These are phyloP conservation scores for Pseudorasbora parva DNA, from an alignment of 2,113 vertebrate genomes.

Conservation along the genomic window DNA sequence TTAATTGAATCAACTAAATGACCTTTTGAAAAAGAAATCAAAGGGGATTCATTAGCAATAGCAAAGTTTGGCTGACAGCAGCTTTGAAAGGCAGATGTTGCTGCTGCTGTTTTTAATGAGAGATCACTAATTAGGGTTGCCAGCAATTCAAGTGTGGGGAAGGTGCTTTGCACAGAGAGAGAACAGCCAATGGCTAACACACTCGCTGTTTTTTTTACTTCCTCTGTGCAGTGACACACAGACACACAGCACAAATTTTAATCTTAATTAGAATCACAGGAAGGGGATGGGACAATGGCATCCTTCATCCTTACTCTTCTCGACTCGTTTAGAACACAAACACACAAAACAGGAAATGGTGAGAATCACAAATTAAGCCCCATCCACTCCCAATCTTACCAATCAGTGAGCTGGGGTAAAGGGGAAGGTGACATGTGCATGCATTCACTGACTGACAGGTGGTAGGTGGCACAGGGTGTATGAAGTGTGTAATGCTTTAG, in stretches of 20 bases:
- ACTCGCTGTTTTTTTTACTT: slow-evolving; percentile 77
- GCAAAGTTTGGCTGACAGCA: slow-evolving; percentile 83
- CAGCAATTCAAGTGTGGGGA: slow-evolving; percentile 71
- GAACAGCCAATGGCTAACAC: slow-evolving; percentile 75
- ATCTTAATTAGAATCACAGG: slow-evolving; percentile 79
- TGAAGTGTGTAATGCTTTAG: slow-evolving; percentile 63
- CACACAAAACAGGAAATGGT: slow-evolving; percentile 67
- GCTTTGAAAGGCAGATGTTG: slow-evolving; percentile 85
- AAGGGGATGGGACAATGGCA: slow-evolving; percentile 53
- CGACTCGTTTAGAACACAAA: slow-evolving; percentile 71
- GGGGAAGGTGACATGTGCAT: slow-evolving; percentile 66
- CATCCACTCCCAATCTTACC: slow-evolving; percentile 31
- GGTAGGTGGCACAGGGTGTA: slow-evolving; percentile 43
- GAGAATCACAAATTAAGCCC: slow-evolving; percentile 57
- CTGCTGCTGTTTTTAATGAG: slow-evolving; percentile 82
- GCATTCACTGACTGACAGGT: slow-evolving; percentile 50
- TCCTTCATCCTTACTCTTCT: slow-evolving; percentile 32
- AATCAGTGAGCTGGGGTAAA: background rate
- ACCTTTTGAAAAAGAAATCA: slow-evolving; percentile 82
- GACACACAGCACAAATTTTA: slow-evolving; percentile 66
- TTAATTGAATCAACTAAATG: slow-evolving; percentile 84
- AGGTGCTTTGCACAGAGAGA: slow-evolving; percentile 74
- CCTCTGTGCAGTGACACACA: slow-evolving; percentile 73
- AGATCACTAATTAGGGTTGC: slow-evolving; percentile 79
- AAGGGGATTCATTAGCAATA: slow-evolving; percentile 85